Base-by-base conservation (phyloP, 2,797 vertebrate species). In the Falco biarmicus region DNA sequence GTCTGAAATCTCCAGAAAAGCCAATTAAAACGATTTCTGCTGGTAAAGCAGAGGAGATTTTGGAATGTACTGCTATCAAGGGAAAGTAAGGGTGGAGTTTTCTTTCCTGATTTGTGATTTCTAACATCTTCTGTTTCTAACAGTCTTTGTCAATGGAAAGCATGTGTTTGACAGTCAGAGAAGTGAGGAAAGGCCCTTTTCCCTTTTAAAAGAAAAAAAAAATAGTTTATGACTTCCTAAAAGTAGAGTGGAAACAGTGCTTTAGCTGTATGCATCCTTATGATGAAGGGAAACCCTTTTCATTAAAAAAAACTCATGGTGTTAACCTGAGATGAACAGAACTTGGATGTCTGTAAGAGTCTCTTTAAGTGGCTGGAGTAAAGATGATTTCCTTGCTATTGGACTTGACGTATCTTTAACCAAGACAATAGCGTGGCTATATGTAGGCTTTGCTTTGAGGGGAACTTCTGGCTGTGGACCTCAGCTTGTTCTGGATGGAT, bases 401-500 rank as follows among this genome's bases (percentile, higher is more conserved):
- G 26, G 2, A 60, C 76, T 54, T 61, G 80, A 84, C 91, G 31
- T 74, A 1, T 13, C 65, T 89, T 82, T 21, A 57, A 54, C 56
- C 39, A 4, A 26, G 60, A 70, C 51, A 69, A 0, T 37, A 17
- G 19, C 7, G 29, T 75, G 57, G 26, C 34, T 83, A 2, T 51
- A 11, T 0, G 1, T 37, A 31, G 39, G 31, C 39, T 92, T 63
- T 57, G 29, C 47, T 74, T 70, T 45, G 57, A 77, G 68, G 14
- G 89, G 60, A 64, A 5, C 48, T 68, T 24, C 10, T 80, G 60
- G 31, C 87, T 85, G 25, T 37, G 37, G n/a, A 64, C 5, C 28
- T 75, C 43, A 82, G 90, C 81, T 96, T 89, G 12, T 83, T 92
- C 89, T 92, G 91, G 75, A 50, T 57, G 45, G 41, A 25, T 91